A percentile compares a stretch with the other conserved stretches of the same genome.
Conservation (phyloP, 2,888 invertebrate genomes). For the Augiades crinisus region DNA sequence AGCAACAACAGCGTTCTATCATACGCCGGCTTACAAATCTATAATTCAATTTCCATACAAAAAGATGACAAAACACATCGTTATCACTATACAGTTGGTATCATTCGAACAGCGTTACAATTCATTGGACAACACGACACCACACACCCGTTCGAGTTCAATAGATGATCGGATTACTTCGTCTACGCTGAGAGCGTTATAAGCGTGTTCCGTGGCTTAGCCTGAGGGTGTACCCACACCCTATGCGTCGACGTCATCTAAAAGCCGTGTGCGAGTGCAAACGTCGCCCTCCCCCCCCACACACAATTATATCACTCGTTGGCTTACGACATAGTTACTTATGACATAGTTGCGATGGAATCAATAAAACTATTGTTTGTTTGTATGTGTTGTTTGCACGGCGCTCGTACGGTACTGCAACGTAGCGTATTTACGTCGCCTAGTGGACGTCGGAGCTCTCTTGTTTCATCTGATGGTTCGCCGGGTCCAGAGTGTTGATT, state of each 20-base stretch:
- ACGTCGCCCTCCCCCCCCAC: conserved; percentile 49
- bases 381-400: conserved; percentile 35
- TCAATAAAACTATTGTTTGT: conserved; percentile 74
- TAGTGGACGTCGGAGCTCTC: conserved; percentile 93
- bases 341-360: conserved; percentile 66
- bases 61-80: conserved; percentile 17
- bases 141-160: too few relatives aligned
- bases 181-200: background rate
- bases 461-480: conserved; percentile 91
- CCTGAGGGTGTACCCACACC: conserved; percentile 1
- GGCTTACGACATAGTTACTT: conserved; percentile 62
- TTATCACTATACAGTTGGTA: background rate
- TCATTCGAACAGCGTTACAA: background rate
- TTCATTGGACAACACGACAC: background rate
- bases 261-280: conserved; percentile 51
- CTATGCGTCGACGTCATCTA: background rate
- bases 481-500: conserved; percentile 91
- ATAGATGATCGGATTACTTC: too few relatives aligned
- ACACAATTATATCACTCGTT: conserved; percentile 48
- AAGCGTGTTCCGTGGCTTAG: conserved; percentile 18
- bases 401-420: conserved; percentile 61
- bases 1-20: conserved; percentile 4
- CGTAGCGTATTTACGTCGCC: conserved; percentile 55
- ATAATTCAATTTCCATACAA: conserved; percentile 10
- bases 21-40: conserved; percentile 9